A percentile compares a stretch with the other conserved stretches of the same genome.
These are phyloP conservation scores for Drosophila burlai DNA, from an alignment of 1,140 invertebrate genomes.

Conservation along the genomic window DNA sequence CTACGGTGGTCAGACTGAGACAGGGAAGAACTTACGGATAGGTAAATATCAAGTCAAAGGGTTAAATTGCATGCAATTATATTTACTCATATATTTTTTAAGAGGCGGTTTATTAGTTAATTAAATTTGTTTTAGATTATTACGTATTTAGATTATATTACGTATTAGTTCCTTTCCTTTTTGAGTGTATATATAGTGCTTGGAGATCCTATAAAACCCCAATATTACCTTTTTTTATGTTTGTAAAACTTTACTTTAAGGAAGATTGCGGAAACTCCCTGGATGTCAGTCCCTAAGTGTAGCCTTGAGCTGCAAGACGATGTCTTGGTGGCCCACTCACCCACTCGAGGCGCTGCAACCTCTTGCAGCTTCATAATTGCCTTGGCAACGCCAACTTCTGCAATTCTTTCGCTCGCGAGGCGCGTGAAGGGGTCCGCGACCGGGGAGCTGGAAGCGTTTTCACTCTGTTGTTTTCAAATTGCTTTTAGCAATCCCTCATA, in stretches of 20 bases:
- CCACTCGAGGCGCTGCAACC: constrained; percentile 48
- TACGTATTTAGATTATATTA: too few species aligned
- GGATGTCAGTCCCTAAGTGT: constrained; percentile 4
- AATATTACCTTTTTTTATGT: background rate
- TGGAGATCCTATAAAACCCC: too few species aligned
- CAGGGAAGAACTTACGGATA: too few species aligned
- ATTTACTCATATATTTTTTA: background rate
- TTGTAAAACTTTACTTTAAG: background rate
- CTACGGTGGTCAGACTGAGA: too few species aligned
- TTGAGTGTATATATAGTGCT: too few species aligned
- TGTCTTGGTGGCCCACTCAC: constrained; percentile 36
- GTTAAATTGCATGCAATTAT: background rate
- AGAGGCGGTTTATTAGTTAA: background rate
- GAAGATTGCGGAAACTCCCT: background rate
- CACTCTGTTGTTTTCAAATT: constrained; percentile 76
- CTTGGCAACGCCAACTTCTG: constrained; percentile 55
- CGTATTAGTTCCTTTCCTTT: too few species aligned
- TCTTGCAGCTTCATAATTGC: constrained; percentile 65
- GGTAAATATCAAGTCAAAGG: too few species aligned
- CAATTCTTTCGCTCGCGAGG: constrained; percentile 18
- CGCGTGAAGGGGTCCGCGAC: constrained; percentile 3
- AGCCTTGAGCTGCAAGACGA: constrained; percentile 36
- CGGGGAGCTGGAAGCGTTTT: constrained; percentile 46
- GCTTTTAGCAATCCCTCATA: constrained; percentile 75
- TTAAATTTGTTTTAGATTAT: too few species aligned